A percentile compares a stretch with the other conserved stretches of the same genome.
Conservation (phyloP, 2,797 vertebrate genomes). For the Coilia nasus region DNA sequence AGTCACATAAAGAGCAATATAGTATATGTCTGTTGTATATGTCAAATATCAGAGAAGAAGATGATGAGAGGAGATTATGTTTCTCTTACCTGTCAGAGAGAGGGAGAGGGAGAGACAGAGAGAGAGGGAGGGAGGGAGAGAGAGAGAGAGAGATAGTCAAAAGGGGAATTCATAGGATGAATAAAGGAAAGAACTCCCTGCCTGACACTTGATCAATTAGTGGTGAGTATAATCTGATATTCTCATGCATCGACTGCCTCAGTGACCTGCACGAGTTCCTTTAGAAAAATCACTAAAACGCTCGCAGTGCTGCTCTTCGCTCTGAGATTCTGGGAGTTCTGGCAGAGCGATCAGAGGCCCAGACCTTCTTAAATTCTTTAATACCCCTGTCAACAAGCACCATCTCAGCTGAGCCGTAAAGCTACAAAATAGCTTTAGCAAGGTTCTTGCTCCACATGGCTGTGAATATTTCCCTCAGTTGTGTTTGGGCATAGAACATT, state of each 20-base stretch:
- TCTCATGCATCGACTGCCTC: neutral
- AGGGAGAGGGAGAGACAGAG: neutral
- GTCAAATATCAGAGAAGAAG: neutral
- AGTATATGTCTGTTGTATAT: neutral
- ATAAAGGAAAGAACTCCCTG: neutral
- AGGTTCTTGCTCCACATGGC: neutral
- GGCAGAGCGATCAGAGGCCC: neutral
- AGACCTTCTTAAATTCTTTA: neutral
- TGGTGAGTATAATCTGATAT: constrained; percentile 14
- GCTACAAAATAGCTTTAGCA: neutral
- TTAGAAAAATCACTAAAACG: neutral
- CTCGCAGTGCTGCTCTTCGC: neutral
- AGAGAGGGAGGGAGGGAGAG: neutral
- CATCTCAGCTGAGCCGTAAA: neutral
- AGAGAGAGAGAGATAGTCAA: neutral
- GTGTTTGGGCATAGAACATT: neutral
- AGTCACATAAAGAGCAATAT: neutral
- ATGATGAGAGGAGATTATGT: neutral
- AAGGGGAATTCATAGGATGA: neutral
- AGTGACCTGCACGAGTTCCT: neutral
- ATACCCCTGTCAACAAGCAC: neutral
- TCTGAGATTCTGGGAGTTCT: neutral
- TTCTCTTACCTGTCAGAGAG: neutral
- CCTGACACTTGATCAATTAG: neutral
- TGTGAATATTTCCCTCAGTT: neutral